A percentile compares a stretch with the other conserved stretches of the same genome.
phyloP scores from a whole-genome alignment of 1,140 invertebrate species.

The Drosophila bocki region DNA sequence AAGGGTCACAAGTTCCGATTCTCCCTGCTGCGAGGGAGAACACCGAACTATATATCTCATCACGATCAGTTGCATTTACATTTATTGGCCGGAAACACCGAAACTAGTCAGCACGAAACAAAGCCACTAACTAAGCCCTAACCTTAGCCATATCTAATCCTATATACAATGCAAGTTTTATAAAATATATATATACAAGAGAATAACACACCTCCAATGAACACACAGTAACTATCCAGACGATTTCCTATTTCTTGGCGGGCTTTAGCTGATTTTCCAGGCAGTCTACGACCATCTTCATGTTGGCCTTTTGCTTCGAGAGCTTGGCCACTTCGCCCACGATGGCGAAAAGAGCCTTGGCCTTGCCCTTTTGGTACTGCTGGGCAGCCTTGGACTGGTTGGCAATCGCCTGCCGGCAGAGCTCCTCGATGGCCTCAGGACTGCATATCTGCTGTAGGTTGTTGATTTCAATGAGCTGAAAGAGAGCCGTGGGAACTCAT shows the following conservation, averaged over 20 bases:
- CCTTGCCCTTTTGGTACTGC: constrained; percentile 90
- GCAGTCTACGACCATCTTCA: constrained; percentile 87
- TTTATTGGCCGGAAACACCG: constrained; percentile 58
- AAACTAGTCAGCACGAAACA: constrained; percentile 60
- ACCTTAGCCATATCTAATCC: constrained; percentile 44
- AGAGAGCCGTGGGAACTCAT: background rate
- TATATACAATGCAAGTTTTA: constrained; percentile 63
- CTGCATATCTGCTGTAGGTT: constrained; percentile 89
- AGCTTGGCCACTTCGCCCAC: constrained; percentile 87
- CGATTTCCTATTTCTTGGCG: constrained; percentile 18
- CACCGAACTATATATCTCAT: constrained; percentile 67
- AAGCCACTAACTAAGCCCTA: constrained; percentile 43
- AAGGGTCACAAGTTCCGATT: constrained; percentile 77
- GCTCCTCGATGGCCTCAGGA: constrained; percentile 86
- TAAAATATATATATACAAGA: constrained; percentile 61
- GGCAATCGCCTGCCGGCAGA: constrained; percentile 88
- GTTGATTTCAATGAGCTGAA: constrained; percentile 88
- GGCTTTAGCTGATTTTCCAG: constrained; percentile 86
- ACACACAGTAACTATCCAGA: constrained; percentile 41
- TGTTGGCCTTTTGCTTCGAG: constrained; percentile 88
- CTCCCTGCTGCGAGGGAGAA: constrained; percentile 69
- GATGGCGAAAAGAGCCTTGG: constrained; percentile 88
- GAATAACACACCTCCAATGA: constrained; percentile 52
- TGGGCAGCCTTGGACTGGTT: constrained; percentile 89
- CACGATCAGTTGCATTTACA: constrained; percentile 59